phyloP scores from a whole-genome alignment of 2,113 vertebrate genomes.

The Rhadina sibilatrix region DNA sequence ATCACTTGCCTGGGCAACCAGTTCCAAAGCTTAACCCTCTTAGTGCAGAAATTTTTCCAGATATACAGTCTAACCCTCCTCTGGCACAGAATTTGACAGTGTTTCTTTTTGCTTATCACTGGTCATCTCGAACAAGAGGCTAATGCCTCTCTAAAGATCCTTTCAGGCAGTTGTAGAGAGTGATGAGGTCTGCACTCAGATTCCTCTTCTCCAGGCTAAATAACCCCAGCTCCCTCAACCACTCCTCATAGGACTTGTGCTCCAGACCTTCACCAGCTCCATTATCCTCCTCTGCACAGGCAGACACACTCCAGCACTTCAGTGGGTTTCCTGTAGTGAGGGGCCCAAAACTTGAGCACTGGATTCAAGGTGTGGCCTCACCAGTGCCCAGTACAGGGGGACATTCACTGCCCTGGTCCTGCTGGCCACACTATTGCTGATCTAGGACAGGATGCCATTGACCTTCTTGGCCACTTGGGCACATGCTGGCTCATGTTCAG shows the following conservation, averaged over 20 bases:
- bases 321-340: background rate
- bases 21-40: background rate
- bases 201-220: background rate
- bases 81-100: background rate
- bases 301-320: fast-evolving
- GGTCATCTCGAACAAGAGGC: background rate
- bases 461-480: background rate
- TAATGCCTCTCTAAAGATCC: background rate
- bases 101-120: background rate
- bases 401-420: background rate
- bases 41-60: background rate
- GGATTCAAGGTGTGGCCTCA: background rate
- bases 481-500: background rate
- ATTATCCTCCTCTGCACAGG: background rate
- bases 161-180: background rate
- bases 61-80: background rate
- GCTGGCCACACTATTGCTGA: background rate
- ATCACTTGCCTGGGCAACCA: background rate
- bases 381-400: fast-evolving
- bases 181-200: background rate
- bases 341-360: background rate
- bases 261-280: background rate
- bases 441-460: background rate
- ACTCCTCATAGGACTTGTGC: background rate
- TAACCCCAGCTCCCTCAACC: background rate